phyloP scores from a whole-genome alignment of 2,888 invertebrate species.

The Rotaria socialis region DNA sequence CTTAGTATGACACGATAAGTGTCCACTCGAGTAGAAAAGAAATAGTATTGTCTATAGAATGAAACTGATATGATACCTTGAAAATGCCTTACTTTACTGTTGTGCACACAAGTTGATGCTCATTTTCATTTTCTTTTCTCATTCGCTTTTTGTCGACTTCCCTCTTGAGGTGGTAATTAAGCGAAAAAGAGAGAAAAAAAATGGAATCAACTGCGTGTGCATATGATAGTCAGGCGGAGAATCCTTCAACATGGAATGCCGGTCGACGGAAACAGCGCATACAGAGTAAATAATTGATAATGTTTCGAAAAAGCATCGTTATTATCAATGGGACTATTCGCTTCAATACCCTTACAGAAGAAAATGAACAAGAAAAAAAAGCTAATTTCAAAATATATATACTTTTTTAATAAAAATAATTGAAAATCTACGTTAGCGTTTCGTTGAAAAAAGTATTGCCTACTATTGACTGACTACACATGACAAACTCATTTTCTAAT shows the following conservation, averaged over 20 bases:
- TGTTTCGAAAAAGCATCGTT: neutral
- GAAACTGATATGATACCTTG: constrained; percentile 29
- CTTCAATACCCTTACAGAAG: neutral
- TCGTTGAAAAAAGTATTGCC: neutral
- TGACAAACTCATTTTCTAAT: neutral
- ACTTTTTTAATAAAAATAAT: constrained; percentile 9
- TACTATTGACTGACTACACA: neutral
- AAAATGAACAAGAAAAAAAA: neutral
- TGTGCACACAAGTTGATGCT: constrained; percentile 29
- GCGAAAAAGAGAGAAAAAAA: neutral
- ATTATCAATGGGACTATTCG: neutral
- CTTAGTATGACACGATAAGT: constrained; percentile 5
- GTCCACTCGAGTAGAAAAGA: constrained; percentile 24
- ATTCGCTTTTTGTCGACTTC: constrained; percentile 22
- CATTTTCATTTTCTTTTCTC: neutral
- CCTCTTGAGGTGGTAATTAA: constrained; percentile 17
- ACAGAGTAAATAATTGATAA: constrained; percentile 9
- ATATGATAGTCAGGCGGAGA: neutral
- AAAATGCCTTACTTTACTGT: constrained; percentile 11
- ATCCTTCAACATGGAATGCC: constrained; percentile 21
- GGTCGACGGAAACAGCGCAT: constrained; percentile 13
- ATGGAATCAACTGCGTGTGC: neutral
- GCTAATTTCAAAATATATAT: neutral
- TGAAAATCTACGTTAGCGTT: neutral
- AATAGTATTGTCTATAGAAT: constrained; percentile 26